These are phyloP conservation scores for Erebia aethiops DNA, from an alignment of 2,888 invertebrate genomes.

Conservation along the genomic window DNA sequence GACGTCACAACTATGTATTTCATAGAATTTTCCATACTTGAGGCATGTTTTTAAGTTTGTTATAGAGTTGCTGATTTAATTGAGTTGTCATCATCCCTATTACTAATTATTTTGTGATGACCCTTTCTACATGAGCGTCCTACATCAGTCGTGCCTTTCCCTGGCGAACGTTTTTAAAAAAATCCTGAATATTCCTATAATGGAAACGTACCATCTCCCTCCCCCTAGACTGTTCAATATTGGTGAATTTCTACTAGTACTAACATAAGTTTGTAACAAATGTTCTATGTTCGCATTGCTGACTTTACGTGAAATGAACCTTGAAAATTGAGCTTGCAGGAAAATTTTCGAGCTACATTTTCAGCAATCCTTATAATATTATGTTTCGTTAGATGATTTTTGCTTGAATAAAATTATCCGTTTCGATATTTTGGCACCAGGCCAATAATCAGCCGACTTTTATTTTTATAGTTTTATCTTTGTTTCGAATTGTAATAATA, in stretches of 20 bases:
- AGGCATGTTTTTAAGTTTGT: too few relatives aligned
- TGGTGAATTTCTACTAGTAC: slow-evolving; percentile 14
- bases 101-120: too few relatives aligned
- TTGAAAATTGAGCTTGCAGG: not conserved
- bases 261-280: slow-evolving; percentile 22
- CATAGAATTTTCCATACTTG: too few relatives aligned
- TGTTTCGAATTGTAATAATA: too few relatives aligned
- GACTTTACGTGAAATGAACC: slow-evolving; percentile 13
- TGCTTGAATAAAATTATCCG: not conserved
- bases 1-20: too few relatives aligned
- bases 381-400: not conserved
- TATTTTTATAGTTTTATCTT: not conserved
- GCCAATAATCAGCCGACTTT: not conserved
- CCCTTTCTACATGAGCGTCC: too few relatives aligned
- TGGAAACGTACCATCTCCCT: not conserved
- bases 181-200: not conserved
- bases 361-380: not conserved
- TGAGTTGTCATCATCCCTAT: too few relatives aligned
- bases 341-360: not conserved
- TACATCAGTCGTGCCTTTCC: too few relatives aligned
- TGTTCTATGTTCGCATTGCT: slow-evolving; percentile 18
- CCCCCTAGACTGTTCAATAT: slow-evolving; percentile 14
- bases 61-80: too few relatives aligned
- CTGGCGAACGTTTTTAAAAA: too few relatives aligned
- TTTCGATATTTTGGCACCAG: slow-evolving; percentile 1